A percentile compares a stretch with the other conserved stretches of the same genome.
Evolutionary conservation across 2,888 invertebrate species (phyloP).

Genomic region (Cryptocheilus praepositus): DNA sequence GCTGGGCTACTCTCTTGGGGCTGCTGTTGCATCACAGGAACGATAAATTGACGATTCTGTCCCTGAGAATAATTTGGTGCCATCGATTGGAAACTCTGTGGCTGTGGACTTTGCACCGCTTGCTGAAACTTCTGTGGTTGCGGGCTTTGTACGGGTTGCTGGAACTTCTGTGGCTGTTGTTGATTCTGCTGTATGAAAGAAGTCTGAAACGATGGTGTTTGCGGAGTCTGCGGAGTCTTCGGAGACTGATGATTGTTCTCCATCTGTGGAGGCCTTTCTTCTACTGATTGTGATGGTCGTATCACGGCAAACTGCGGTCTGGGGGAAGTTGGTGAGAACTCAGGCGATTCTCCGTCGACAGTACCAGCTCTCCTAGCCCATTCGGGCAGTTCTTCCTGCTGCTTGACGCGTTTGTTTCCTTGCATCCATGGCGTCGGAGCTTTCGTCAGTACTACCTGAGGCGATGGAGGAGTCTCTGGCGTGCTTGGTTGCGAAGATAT

Average conservation of each 20-base stretch:
- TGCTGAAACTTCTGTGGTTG: background rate
- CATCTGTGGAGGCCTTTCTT: background rate
- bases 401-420: conserved; percentile 63
- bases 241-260: conserved; percentile 49
- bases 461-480: conserved; percentile 63
- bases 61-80: conserved; percentile 25
- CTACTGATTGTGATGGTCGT: conserved; percentile 38
- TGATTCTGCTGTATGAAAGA: conserved; percentile 25
- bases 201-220: conserved; percentile 19
- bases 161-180: conserved; percentile 14
- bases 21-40: conserved; percentile 34
- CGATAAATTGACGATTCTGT: conserved; percentile 33
- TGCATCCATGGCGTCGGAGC: conserved; percentile 80
- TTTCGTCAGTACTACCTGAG: conserved; percentile 76
- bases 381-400: conserved; percentile 75
- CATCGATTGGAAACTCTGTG: conserved; percentile 21
- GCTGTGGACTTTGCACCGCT: conserved; percentile 23
- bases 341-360: conserved; percentile 57
- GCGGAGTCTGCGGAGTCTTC: conserved; percentile 4
- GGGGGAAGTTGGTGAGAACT: conserved; percentile 75
- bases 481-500: conserved; percentile 54
- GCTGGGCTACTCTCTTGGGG: conserved; percentile 48
- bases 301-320: conserved; percentile 56
- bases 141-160: conserved; percentile 15
- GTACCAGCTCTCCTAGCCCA: conserved; percentile 74